A percentile compares a stretch with the other conserved stretches of the same genome.
Conservation (phyloP, 2,113 vertebrate genomes). For the Okapia johnstoni region DNA sequence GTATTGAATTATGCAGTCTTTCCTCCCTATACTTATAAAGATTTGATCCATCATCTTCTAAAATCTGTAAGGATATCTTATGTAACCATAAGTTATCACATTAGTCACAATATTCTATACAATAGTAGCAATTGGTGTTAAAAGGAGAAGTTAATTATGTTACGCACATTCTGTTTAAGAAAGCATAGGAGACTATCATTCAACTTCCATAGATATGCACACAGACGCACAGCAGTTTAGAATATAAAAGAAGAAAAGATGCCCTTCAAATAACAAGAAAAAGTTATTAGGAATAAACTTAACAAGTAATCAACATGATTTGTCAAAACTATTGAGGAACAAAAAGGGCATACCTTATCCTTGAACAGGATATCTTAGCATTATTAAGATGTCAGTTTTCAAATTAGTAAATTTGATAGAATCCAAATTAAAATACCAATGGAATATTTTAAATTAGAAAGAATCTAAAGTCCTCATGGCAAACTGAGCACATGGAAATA, state of each 20-base stretch:
- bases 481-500: neutral
- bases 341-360: neutral
- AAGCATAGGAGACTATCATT: neutral
- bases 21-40: neutral
- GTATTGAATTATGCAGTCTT: neutral
- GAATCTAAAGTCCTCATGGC: neutral
- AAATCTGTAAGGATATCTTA: neutral
- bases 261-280: neutral
- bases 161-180: slow-evolving; percentile 1
- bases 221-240: neutral
- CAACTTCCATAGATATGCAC: neutral
- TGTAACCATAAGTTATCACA: neutral
- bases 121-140: neutral
- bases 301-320: neutral
- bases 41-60: neutral
- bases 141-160: neutral
- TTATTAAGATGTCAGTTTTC: neutral
- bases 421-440: slow-evolving; percentile 17
- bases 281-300: neutral
- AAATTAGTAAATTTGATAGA: neutral
- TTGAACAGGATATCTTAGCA: neutral
- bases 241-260: neutral
- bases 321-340: neutral
- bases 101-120: neutral
- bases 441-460: slow-evolving; percentile 8